Evolutionary conservation across 2,113 vertebrate species (phyloP), one percentile per base, ranked within the genome.

Genomic region (Carassius gibelio): DNA sequence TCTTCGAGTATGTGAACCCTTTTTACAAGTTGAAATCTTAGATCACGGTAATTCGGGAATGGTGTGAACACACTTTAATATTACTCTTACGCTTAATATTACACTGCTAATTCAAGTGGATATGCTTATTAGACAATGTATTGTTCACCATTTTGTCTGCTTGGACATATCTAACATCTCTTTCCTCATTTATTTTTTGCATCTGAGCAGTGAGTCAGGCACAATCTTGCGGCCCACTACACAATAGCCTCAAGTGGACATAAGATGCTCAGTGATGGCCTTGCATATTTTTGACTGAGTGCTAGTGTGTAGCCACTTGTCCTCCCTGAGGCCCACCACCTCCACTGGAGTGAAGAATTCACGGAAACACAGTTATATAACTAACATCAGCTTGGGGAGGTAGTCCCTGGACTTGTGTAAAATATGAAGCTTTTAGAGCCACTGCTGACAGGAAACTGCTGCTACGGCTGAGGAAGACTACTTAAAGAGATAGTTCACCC

Each of bases 271-370:
- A 52, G 62, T 19, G 1, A 71, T 55, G 66, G 66, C 19, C 81
- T 52, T 82, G 64, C 48, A 57, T 66, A 82, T n/a, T 71, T 55
- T 69, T 71, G 19, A 30, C 26, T 34, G 42, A 38, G 66, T 71
- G 81, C 19, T 82, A 68, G 61, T 68, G 64, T 81, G 23, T 52
- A 55, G 64, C 17, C 64, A 55, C 66, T 72, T 34, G 68, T 82
- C 81, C 30, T 55, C 66, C 81, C 81, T 5, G 30, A 82, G 48
- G 81, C 64, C 66, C 30, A 38, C 68, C 48, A 26, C 13, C 64
- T 82, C 81, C 81, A 82, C 15, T 82, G 80, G 48, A 30, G 80
- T 55, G 64, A 69, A 82, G 45, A 71, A 69, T 71, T 71, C 34
- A 23, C 36, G 61, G 61, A 50, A 81, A 34, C 13, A 42, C 81